phyloP scores from a whole-genome alignment of 2,113 vertebrate genomes.

The Bambusicola thoracicus region DNA sequence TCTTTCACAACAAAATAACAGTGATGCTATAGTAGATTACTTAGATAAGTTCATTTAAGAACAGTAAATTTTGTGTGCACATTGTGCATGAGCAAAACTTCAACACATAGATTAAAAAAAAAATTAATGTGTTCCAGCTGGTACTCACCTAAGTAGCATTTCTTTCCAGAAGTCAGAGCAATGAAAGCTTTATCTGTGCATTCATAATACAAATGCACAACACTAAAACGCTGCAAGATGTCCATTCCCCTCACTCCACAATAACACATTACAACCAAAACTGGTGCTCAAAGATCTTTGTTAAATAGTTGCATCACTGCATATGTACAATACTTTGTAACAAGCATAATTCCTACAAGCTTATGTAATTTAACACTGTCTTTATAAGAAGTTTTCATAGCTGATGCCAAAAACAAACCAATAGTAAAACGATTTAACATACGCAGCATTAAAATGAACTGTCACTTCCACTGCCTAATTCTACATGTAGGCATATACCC shows the following conservation, averaged over 20 bases:
- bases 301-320: neutral
- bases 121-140: neutral
- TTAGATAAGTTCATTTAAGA: neutral
- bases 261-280: neutral
- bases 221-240: neutral
- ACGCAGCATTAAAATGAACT: neutral
- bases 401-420: neutral
- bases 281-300: neutral
- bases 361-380: neutral
- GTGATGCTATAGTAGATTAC: neutral
- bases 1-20: neutral
- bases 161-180: neutral
- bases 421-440: neutral
- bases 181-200: neutral
- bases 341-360: neutral
- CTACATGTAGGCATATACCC: neutral
- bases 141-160: constrained; percentile 20
- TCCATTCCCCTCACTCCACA: neutral
- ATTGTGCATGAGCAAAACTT: neutral
- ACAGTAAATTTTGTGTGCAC: neutral
- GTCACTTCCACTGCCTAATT: neutral
- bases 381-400: neutral
- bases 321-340: neutral
- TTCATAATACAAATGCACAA: neutral
- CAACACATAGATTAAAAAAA: neutral